These are phyloP conservation scores for Chelonia mydas DNA, from an alignment of 2,797 vertebrate species.

Conservation along the genomic window DNA sequence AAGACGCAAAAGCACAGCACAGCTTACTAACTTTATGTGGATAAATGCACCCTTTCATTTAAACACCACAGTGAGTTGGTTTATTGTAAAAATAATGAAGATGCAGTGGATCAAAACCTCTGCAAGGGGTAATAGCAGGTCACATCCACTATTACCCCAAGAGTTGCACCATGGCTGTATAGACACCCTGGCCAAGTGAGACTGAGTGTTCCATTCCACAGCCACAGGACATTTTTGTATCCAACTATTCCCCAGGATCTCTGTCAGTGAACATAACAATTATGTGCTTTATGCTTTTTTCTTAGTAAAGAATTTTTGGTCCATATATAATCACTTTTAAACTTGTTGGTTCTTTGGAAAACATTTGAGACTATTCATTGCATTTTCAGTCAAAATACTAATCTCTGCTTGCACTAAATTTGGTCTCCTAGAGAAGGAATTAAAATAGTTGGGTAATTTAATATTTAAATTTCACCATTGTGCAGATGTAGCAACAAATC, in stretches of 20 bases:
- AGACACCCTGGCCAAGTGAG: neutral
- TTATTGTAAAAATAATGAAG: neutral
- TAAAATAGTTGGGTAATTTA: neutral
- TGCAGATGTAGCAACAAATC: neutral
- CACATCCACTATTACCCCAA: neutral
- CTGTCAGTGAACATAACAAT: constrained; percentile 21
- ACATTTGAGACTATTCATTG: neutral
- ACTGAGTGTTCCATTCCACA: neutral
- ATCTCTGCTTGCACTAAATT: neutral
- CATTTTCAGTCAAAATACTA: constrained; percentile 37
- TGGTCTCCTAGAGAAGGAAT: neutral
- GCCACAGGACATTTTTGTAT: neutral
- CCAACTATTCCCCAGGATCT: neutral
- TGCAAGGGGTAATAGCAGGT: too few relatives aligned
- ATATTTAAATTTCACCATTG: neutral
- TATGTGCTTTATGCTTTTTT: neutral
- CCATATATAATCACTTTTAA: constrained; percentile 6
- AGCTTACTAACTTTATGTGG: neutral
- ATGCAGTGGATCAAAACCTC: too few relatives aligned
- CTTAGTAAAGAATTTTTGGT: neutral
- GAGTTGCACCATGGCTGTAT: neutral
- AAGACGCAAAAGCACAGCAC: neutral
- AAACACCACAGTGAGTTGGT: neutral
- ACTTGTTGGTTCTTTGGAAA: constrained; percentile 7
- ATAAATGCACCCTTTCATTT: neutral